phyloP scores from a whole-genome alignment of 2,888 invertebrate genomes.

The Pteria penguin region DNA sequence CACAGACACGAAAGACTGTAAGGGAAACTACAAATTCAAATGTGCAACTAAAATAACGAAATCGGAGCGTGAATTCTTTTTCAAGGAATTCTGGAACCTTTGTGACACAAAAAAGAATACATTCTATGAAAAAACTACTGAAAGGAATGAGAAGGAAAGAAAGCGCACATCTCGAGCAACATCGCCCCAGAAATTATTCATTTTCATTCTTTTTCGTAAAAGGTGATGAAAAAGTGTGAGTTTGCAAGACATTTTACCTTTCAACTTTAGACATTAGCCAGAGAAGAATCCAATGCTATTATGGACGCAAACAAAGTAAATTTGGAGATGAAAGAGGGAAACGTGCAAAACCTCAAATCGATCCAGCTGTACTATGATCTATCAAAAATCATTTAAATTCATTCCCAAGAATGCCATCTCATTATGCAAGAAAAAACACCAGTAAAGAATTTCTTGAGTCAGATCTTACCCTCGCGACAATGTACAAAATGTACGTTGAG shows the following conservation, averaged over 20 bases:
- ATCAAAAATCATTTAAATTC: slow-evolving; percentile 39
- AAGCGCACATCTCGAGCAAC: slow-evolving; percentile 38
- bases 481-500: slow-evolving; percentile 44
- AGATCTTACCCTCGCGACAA: slow-evolving; percentile 21
- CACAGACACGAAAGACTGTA: neutral
- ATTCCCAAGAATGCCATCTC: slow-evolving; percentile 35
- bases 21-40: neutral
- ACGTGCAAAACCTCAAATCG: no score
- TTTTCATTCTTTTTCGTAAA: no score
- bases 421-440: slow-evolving; percentile 32
- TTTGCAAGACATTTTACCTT: no score
- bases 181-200: slow-evolving; percentile 21
- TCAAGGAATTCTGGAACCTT: neutral
- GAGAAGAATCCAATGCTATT: no score
- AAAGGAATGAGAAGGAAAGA: slow-evolving; percentile 44
- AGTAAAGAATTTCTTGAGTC: slow-evolving; percentile 40
- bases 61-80: neutral
- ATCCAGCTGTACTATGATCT: no score
- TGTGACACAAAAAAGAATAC: neutral
- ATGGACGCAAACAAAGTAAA: no score
- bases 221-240: no score
- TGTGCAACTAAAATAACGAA: neutral
- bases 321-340: no score
- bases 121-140: slow-evolving; percentile 5
- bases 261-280: no score